A percentile compares a stretch with the other conserved stretches of the same genome.
Evolutionary conservation across 2,113 vertebrate genomes (phyloP).

Genomic region (Protobothrops flavoviridis): DNA sequence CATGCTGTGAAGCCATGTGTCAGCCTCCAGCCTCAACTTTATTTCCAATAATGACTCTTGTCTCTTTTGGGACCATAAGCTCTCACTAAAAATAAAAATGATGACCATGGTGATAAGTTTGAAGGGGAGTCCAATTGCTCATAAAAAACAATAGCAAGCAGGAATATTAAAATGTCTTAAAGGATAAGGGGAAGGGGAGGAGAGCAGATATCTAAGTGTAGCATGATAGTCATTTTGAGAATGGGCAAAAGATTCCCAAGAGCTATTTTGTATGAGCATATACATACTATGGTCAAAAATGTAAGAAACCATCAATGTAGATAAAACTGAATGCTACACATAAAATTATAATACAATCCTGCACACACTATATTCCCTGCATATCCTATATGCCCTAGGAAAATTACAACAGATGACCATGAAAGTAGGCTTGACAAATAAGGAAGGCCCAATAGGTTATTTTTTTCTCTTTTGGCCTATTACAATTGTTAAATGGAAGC

Average conservation of each 20-base stretch:
- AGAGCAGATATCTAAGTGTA: neutral
- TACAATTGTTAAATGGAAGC: neutral
- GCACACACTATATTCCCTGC: neutral
- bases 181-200: neutral
- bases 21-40: neutral
- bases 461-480: neutral
- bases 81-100: neutral
- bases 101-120: neutral
- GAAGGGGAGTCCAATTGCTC: neutral
- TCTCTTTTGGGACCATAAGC: neutral
- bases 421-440: neutral
- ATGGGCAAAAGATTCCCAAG: neutral
- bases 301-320: neutral
- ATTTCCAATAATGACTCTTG: neutral
- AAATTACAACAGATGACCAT: neutral
- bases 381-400: neutral
- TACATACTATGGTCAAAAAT: neutral
- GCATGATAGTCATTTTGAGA: neutral
- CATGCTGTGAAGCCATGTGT: neutral
- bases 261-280: neutral
- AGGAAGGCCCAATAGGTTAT: neutral
- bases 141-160: neutral
- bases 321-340: neutral
- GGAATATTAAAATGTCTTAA: neutral
- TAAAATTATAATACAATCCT: neutral